Evolutionary conservation across 2,888 invertebrate genomes (phyloP), one percentile per base, ranked within the genome.

Genomic region (Gnatocerus cornutus): DNA sequence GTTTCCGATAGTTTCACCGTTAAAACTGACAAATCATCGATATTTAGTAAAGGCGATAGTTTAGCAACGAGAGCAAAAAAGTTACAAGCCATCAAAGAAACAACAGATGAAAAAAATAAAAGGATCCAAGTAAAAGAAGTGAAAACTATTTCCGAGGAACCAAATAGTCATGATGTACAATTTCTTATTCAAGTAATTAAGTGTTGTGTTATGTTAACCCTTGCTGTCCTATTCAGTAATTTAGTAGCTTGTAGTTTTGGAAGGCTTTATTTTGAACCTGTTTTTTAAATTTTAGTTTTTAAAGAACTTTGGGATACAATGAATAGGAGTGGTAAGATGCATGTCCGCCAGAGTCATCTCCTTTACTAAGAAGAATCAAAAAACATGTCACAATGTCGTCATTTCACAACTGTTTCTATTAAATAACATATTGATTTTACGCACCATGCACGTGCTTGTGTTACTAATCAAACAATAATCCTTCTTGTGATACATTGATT

Each of bases 21-120:
- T 46, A 74, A 66, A 56, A 21, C 66, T 7, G 79, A 80, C 56
- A 75, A 76, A 56, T 72, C 77, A 29, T 56, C 81, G 72, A 87
- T 88, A 80, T 91, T 91, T 81, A 88, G 86, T 80, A 91, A 90
- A 83, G 89, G 88, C 77, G 92, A 92, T 84, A 91, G 89, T 77
- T 86, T 92, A 76, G 91, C 91, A 58, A 89, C 90, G 83, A 87
- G 92, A 77, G 90, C 90, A 67, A 88, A 90, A 80, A 92, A 92
- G 87, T 89, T 91, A 86, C 86, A 87, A 81, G 82, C 87, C 12
- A 77, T 87, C 0, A 88, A 87, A 77, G 81, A 81, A 71, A 65
- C 72, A 58, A 45, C 73, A 8, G 71, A 73, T 4, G 73, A 75
- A 8, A 76, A 71, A 61, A 69, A 62, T 14, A 77, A 73, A 69